These are phyloP conservation scores for Psilopogon haemacephalus DNA, from an alignment of 2,113 vertebrate genomes.

Conservation along the genomic window DNA sequence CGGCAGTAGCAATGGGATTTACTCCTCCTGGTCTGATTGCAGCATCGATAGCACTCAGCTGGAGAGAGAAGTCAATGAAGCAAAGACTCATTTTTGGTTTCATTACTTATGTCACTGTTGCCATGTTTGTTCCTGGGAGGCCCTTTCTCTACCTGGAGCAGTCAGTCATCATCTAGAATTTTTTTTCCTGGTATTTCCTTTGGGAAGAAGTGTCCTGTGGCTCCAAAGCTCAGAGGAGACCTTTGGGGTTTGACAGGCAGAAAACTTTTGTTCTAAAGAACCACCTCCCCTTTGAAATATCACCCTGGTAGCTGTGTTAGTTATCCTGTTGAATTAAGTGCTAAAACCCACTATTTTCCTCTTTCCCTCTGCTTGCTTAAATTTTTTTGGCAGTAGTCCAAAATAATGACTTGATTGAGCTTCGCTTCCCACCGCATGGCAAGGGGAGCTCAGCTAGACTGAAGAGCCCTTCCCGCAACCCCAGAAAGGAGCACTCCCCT, in stretches of 20 bases:
- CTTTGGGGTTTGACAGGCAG: neutral
- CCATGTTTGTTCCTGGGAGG: neutral
- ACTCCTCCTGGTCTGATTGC: neutral
- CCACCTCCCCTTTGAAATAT: neutral
- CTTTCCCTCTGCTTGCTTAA: neutral
- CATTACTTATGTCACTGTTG: neutral
- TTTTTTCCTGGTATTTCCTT: neutral
- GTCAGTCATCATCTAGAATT: neutral
- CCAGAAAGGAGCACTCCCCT: neutral
- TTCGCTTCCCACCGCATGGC: rapidly evolving
- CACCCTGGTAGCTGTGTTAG: neutral
- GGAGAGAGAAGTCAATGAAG: neutral
- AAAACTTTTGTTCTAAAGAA: neutral
- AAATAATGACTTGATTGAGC: neutral
- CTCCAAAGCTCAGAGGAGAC: neutral
- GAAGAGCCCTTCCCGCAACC: neutral
- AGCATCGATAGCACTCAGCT: neutral
- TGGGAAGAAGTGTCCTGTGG: neutral
- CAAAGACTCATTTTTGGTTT: neutral
- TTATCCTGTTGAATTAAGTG: neutral
- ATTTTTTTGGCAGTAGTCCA: neutral
- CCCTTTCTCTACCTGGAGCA: neutral
- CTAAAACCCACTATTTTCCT: neutral
- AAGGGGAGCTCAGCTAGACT: neutral
- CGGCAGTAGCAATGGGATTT: neutral